Base-by-base conservation (phyloP, 2,113 vertebrate genomes). In the Mohoua ochrocephala region DNA sequence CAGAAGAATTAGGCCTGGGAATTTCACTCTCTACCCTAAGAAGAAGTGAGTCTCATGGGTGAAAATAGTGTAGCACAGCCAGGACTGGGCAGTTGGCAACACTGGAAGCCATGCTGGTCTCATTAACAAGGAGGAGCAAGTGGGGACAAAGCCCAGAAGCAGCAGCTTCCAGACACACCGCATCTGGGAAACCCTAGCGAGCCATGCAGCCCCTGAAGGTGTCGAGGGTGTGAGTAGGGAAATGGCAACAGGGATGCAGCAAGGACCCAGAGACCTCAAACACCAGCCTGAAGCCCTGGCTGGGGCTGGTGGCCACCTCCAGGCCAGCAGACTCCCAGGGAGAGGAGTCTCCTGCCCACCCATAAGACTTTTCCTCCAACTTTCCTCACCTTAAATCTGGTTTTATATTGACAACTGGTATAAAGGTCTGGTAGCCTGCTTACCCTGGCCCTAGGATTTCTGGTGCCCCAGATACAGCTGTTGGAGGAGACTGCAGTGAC, bases 201-300 rank as follows among this genome's bases (percentile, higher is more conserved):
- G 37, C 16, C 1, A 1, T 11, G 31, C 28, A n/a, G 30, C 15
- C 60, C n/a, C 52, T 45, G 59, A 53, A 70, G 13, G 2, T 37
- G 42, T 26, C 0, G 0, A 84, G n/a, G 23, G 19, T 67, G 4
- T 0, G 5, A 23, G 17, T 1, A 49, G 35, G 67, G 77, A 77
- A 65, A 44, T 0, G 2, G 30, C n/a, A 76, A n/a, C 2, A 57
- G 33, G 1, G 1, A 18, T 37, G 39, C 15, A 84, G 54, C 65
- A 84, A 89, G 39, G 13, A n/a, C 35, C 24, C 39, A 68, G 39
- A 75, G 30, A 30, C 26, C 15, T 5, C 69, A 64, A 44, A 82
- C 33, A 64, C 5, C 31, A 52, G 37, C 17, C 20, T 39, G 45
- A 33, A 91, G 54, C 20, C 47, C 42, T 45, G 68, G 4, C n/a